phyloP scores from a whole-genome alignment of 1,140 invertebrate genomes.

The Drosophila ambigua region DNA sequence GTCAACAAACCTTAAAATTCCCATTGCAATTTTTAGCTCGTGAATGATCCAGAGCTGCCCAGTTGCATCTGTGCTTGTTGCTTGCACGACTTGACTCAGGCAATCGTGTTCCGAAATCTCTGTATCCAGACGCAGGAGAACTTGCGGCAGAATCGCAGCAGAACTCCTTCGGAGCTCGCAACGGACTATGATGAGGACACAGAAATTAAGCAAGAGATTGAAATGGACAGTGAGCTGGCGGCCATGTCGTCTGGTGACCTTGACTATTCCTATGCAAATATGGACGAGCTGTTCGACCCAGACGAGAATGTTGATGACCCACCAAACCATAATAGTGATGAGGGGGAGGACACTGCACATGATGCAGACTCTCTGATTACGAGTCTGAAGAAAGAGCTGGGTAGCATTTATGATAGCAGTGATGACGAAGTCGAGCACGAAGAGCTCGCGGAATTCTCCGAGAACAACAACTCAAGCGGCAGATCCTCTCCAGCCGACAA shows the following conservation, averaged over 20 bases:
- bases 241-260: neutral
- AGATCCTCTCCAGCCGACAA: neutral
- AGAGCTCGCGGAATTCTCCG: neutral
- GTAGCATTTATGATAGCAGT: constrained; percentile 25
- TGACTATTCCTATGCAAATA: neutral
- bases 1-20: neutral
- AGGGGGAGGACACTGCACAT: neutral
- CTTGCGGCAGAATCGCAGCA: constrained; percentile 7
- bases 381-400: constrained; percentile 36
- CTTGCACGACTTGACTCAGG: constrained; percentile 52
- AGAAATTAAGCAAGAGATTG: constrained; percentile 6
- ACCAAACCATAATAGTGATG: constrained; percentile 2
- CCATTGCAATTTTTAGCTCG: constrained; percentile 22
- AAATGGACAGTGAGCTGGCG: neutral
- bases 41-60: constrained; percentile 34
- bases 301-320: neutral
- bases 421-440: constrained; percentile 22
- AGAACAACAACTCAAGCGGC: neutral
- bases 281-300: constrained; percentile 5
- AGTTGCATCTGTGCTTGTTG: constrained; percentile 62
- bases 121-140: constrained; percentile 46
- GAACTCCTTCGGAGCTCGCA: neutral
- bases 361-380: constrained; percentile 33
- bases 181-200: constrained; percentile 3
- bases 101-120: constrained; percentile 52